phyloP scores from a whole-genome alignment of 2,113 vertebrate species.

The Hypanus sabinus region DNA sequence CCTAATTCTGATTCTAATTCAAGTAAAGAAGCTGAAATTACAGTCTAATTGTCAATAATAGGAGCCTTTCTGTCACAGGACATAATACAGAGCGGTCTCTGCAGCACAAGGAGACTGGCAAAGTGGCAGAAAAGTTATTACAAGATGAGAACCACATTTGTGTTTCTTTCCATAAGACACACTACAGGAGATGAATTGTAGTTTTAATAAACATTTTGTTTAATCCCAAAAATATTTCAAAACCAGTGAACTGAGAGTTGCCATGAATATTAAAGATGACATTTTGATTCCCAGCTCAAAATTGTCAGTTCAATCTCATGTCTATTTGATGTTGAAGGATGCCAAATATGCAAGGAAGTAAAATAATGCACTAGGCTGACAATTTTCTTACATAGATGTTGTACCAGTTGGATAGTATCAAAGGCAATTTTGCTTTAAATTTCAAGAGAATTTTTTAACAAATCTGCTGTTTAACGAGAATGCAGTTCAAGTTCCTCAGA shows the following conservation, averaged over 20 bases:
- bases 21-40: no score
- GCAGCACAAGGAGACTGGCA: not conserved
- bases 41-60: no score
- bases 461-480: constrained; percentile 8
- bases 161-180: not conserved
- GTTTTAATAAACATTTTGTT: not conserved
- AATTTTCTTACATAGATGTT: not conserved
- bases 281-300: constrained; percentile 5
- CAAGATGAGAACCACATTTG: not conserved
- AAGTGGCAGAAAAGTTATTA: not conserved
- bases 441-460: not conserved
- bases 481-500: not conserved
- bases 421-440: not conserved
- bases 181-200: not conserved
- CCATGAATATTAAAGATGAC: not conserved
- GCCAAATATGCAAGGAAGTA: not conserved
- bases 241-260: not conserved
- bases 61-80: no score
- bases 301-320: not conserved
- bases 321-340: not conserved
- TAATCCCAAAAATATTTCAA: not conserved
- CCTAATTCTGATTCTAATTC: no score
- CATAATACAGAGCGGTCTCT: not conserved
- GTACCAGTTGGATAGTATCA: not conserved
- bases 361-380: not conserved